A percentile compares a stretch with the other conserved stretches of the same genome.
These are phyloP conservation scores for Drosophila pegasa DNA, from an alignment of 2,888 invertebrate species.

Conservation along the genomic window DNA sequence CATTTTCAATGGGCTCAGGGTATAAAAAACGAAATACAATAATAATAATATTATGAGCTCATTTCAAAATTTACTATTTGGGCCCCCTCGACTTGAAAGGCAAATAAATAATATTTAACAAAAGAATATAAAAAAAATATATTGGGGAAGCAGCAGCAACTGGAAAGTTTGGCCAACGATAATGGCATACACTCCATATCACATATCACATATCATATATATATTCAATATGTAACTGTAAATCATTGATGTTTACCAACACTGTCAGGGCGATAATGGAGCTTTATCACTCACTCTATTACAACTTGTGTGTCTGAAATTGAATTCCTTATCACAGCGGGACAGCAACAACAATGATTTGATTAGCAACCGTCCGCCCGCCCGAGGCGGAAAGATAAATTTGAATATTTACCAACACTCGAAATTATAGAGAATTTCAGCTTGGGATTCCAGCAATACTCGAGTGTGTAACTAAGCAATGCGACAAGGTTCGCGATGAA, in stretches of 20 bases:
- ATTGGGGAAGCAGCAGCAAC: too few species aligned
- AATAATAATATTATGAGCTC: conserved; percentile 44
- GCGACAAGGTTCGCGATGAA: conserved; percentile 19
- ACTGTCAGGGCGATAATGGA: neutral
- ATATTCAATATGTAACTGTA: neutral
- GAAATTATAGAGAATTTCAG: conserved; percentile 7
- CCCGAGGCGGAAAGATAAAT: too few species aligned
- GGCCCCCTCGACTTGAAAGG: conserved; percentile 26
- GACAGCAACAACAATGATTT: neutral
- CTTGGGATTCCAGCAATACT: conserved; percentile 9
- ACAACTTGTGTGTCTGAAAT: neutral
- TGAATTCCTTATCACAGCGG: conserved; percentile 1
- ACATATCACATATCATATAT: too few species aligned
- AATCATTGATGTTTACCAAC: conserved; percentile 4
- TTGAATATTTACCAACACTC: conserved; percentile 2
- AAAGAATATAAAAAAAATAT: neutral
- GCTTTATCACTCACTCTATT: conserved; percentile 6
- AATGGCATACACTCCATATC: conserved; percentile 7
- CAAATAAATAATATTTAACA: conserved; percentile 34
- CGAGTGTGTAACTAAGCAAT: conserved; percentile 8
- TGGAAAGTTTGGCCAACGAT: neutral
- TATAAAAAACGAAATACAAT: too few species aligned
- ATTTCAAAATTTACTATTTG: conserved; percentile 30
- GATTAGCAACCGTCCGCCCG: too few species aligned
- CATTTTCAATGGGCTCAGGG: too few species aligned